Percentiles rank a stretch among this genome's conserved stretches.
phyloP scores from a whole-genome alignment of 2,888 invertebrate genomes.

The Anodontia alba region DNA sequence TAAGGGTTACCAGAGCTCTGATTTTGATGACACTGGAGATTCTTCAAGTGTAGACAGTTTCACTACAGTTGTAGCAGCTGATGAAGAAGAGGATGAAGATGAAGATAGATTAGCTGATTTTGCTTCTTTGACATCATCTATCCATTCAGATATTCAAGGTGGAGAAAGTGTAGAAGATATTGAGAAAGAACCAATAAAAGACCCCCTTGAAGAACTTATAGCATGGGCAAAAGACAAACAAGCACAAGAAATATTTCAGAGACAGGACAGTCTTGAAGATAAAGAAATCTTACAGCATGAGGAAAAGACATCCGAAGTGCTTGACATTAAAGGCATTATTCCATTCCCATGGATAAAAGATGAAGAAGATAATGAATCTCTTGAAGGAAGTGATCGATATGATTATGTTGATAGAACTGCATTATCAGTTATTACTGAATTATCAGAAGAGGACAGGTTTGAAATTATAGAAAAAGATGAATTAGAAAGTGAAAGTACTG shows the following conservation, averaged over 20 bases:
- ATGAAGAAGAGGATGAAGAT: slow-evolving; percentile 85
- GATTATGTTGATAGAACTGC: slow-evolving; percentile 80
- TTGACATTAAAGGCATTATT: slow-evolving; percentile 55
- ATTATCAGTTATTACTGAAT: slow-evolving; percentile 80
- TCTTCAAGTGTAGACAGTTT: slow-evolving; percentile 84
- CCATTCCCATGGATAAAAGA: slow-evolving; percentile 65
- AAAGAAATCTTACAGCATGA: slow-evolving; percentile 40
- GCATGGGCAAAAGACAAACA: slow-evolving; percentile 69
- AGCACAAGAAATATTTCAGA: slow-evolving; percentile 54
- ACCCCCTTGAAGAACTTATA: slow-evolving; percentile 58
- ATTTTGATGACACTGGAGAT: slow-evolving; percentile 79
- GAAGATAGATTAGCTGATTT: slow-evolving; percentile 88
- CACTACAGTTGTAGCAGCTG: slow-evolving; percentile 83
- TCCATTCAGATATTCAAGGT: slow-evolving; percentile 84
- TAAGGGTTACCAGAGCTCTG: slow-evolving; percentile 29
- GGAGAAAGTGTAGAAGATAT: slow-evolving; percentile 54
- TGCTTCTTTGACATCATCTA: slow-evolving; percentile 85
- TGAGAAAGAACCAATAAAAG: slow-evolving; percentile 42
- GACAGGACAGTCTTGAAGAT: slow-evolving; percentile 44
- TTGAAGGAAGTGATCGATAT: slow-evolving; percentile 80
- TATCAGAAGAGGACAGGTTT: slow-evolving; percentile 81
- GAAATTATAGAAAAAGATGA: slow-evolving; percentile 87
- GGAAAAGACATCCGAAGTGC: slow-evolving; percentile 43
- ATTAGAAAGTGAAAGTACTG: slow-evolving; percentile 88
- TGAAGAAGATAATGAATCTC: slow-evolving; percentile 74